These are phyloP conservation scores for Neopipo cinnamomea DNA, from an alignment of 2,113 vertebrate genomes.

Conservation along the genomic window DNA sequence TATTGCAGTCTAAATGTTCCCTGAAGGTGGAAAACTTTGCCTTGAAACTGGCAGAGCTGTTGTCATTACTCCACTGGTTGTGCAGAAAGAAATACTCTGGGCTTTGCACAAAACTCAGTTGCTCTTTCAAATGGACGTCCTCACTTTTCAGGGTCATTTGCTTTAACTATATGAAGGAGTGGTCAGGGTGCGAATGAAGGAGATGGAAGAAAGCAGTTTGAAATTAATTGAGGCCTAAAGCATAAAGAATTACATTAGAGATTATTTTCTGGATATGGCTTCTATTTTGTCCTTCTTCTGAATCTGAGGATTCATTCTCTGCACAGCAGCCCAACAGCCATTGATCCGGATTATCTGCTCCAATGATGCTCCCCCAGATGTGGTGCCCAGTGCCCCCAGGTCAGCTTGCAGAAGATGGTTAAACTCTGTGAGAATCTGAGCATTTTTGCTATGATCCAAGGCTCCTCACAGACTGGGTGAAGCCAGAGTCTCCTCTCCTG, in stretches of 20 bases:
- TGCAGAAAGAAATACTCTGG: neutral
- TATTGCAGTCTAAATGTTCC: neutral
- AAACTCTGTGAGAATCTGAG: neutral
- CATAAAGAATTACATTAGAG: neutral
- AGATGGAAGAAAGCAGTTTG: neutral
- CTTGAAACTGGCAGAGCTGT: neutral
- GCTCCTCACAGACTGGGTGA: neutral
- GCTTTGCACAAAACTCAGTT: neutral
- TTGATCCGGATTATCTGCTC: neutral
- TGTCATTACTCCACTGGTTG: neutral
- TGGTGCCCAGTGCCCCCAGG: neutral
- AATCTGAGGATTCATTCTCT: neutral
- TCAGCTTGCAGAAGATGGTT: neutral
- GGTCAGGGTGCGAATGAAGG: neutral
- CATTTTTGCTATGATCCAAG: neutral
- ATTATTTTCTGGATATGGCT: neutral
- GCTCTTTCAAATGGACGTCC: neutral
- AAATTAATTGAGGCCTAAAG: neutral
- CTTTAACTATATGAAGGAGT: neutral
- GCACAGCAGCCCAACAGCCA: rapidly evolving
- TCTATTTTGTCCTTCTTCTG: neutral
- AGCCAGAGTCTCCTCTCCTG: neutral
- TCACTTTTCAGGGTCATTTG: neutral
- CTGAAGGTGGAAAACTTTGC: neutral
- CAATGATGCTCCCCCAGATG: neutral